Percentiles rank a stretch among this genome's conserved stretches.
phyloP scores from a whole-genome alignment of 2,888 invertebrate species.

The Nemotelus nigrinus region DNA sequence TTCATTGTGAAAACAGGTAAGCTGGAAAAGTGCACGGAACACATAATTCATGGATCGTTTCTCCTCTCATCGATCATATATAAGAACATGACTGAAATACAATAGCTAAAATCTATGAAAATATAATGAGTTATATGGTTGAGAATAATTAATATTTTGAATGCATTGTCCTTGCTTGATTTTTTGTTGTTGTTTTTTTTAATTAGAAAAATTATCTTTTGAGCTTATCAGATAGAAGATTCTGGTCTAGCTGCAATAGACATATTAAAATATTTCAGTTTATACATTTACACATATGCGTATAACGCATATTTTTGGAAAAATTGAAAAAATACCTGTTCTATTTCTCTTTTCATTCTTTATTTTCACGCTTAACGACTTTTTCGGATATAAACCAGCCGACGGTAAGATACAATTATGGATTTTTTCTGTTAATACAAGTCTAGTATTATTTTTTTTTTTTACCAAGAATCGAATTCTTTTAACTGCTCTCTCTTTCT shows the following conservation, averaged over 20 bases:
- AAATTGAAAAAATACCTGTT: not conserved
- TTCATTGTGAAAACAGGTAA: no score
- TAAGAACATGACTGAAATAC: no score
- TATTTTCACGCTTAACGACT: not conserved
- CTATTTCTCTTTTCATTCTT: slow-evolving; percentile 16
- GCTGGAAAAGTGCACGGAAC: no score
- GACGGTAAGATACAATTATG: slow-evolving; percentile 38
- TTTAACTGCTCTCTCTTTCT: not conserved
- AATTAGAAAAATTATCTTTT: no score
- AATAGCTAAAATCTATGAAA: no score
- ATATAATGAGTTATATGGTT: no score
- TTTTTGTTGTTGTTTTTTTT: no score
- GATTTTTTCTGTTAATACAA: not conserved
- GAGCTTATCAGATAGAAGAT: no score
- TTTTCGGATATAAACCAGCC: slow-evolving; percentile 22
- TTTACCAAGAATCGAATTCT: not conserved
- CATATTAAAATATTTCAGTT: not conserved
- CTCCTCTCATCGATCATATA: no score
- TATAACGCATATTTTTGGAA: not conserved
- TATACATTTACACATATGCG: not conserved
- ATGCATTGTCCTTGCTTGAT: no score
- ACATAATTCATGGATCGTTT: no score
- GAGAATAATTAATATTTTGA: no score
- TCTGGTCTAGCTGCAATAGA: not conserved
- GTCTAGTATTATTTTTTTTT: slow-evolving; percentile 45